Evolutionary conservation across 2,888 invertebrate species (phyloP), one percentile per base, ranked within the genome.

Genomic region (Taenaris catops): DNA sequence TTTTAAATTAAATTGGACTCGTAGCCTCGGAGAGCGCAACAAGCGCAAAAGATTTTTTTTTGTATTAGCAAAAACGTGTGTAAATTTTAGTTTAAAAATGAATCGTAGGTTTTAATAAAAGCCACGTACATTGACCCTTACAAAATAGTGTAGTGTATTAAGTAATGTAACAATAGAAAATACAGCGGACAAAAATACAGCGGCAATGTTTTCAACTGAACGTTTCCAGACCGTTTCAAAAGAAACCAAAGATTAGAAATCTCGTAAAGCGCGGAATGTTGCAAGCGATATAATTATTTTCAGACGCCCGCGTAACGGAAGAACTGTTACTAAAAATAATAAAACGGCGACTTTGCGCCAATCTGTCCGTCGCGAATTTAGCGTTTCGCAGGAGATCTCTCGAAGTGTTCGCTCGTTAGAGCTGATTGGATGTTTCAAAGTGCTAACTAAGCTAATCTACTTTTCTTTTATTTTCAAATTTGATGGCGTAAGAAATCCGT

Each of bases 321-420:
- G 31, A 26, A 25, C 18, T 18, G 27, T 28, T 38, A 41, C 44
- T 44, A 44, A 44, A 44, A 44, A 44, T 44, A 44, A 44, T 41
- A 32, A 52, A 40, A 41, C 35, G 33, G 44, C 47, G 44, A 49
- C 49, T 41, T 46, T 38, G 34, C 46, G 49, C 49, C 51, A 46
- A 48, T 46, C 36, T 28, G 38, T 38, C 44, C 55, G 56, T 53
- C 55, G 40, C 45, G 35, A 34, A 38, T 26, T 31, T 25, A 25
- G 20, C 23, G 17, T 33, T 29, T 19, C 37, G 25, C 21, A 20
- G 27, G 26, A 25, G 23, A 36, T 26, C 25, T 33, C 34, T 37
- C 25, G 27, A 26, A 38, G 31, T 28, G 21, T 21, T 9, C 42
- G 20, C 35, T 42, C 38, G 34, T 38, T 44, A 35, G 34, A 14